Conservation (phyloP, 2,888 invertebrate genomes). For the Clivina fossor region DNA sequence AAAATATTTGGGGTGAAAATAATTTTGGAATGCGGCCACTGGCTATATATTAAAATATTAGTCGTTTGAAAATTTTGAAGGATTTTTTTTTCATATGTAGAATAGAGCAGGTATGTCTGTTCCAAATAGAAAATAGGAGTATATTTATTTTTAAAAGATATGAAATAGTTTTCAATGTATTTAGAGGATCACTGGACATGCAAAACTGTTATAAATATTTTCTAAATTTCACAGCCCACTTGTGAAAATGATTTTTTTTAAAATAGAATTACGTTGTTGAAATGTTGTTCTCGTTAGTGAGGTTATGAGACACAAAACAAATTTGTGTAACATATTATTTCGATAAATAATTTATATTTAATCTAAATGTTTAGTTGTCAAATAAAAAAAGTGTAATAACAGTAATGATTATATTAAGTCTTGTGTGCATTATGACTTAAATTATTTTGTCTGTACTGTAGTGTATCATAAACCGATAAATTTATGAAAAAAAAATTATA, state of each 20-base stretch:
- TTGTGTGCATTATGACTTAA: too few species aligned
- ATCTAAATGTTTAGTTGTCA: too few species aligned
- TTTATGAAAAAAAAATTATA: too few species aligned
- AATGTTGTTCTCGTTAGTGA: too few species aligned
- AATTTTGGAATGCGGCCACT: constrained; percentile 17
- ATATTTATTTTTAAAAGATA: constrained; percentile 15
- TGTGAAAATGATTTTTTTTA: too few species aligned
- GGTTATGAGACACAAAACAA: not conserved
- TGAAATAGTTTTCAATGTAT: constrained; percentile 16
- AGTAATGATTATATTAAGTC: too few species aligned
- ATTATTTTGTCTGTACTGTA: too few species aligned
- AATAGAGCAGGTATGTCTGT: constrained; percentile 9
- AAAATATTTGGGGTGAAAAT: too few species aligned
- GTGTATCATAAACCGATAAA: too few species aligned
- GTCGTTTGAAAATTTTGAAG: constrained; percentile 1
- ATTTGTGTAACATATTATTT: not conserved
- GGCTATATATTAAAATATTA: not conserved
- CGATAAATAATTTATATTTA: not conserved
- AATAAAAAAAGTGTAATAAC: too few species aligned
- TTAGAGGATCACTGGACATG: constrained; percentile 23
- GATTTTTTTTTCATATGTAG: constrained; percentile 5
- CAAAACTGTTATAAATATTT: constrained; percentile 20
- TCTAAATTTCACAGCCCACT: too few species aligned
- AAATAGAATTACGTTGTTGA: too few species aligned
- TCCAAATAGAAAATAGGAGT: constrained; percentile 18